Base-by-base conservation (phyloP, 92 coral and sea anemone genomes). In the Zoanthus sociatus region DNA sequence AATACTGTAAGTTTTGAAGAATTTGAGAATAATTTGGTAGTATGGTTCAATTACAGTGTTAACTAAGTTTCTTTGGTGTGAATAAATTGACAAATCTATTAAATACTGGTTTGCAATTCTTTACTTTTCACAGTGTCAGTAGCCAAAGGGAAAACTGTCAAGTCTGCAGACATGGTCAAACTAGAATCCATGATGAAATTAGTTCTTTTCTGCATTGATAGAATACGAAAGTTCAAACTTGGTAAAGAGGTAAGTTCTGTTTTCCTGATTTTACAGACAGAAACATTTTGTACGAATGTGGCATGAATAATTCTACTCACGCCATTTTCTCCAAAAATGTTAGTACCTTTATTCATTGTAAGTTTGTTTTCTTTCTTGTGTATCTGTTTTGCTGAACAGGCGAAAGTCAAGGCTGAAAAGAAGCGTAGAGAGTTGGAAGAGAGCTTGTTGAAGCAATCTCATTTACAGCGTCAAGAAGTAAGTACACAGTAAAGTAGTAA, bases 381-480 rank as follows among this genome's bases (percentile, higher is more conserved):
- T 50, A 1, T 51, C 55, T n/a, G 83, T 48, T 18, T 51, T 72
- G 26, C 10, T 17, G 69, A 75, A 10, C 87, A 97, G 99, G 99
- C 98, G 12, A 95, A 93, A 69, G 90, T 94, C 70, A 97, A 92
- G 84, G 95, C 99, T 70, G 99, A 97, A 30, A 97, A 93, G 87
- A 97, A 97, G 75, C 94, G 99, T 55, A 95, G 99, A 31, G 99
- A 97, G 78, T 86, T 95, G 45, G 99, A 97, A 53, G 98, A 97
- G 74, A 95, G 87, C 61, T 79, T 92, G 20, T 87, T 95, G 84
- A 97, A 97, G 91, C 99, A 97, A 83, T 84, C 95, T 30, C 99
- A 97, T 74, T 77, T 91, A 31, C 98, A 95, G 71, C 93, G 99
- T 71, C 98, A 95, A 88, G 97, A 95, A 90, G 98, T 96, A 69